Conservation (phyloP, 2,113 vertebrate species). For the Actenoides lindsayi region DNA sequence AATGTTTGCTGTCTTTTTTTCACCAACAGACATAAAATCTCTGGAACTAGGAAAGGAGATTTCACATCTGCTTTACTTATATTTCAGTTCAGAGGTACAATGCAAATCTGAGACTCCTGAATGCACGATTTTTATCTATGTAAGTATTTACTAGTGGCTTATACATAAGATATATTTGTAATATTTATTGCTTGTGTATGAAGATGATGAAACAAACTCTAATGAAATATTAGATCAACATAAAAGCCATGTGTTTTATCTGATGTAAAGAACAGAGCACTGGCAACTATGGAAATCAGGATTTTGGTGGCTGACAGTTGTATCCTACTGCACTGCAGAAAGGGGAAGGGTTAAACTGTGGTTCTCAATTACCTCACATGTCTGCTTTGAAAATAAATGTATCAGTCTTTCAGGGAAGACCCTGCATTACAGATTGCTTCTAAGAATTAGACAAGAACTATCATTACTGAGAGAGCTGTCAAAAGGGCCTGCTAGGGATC, state of each 20-base stretch:
- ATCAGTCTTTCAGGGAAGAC: neutral
- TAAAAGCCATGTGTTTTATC: neutral
- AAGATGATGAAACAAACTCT: neutral
- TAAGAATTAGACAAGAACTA: neutral
- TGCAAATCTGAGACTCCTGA: neutral
- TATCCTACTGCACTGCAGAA: neutral
- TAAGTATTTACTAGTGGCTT: neutral
- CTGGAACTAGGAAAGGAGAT: neutral
- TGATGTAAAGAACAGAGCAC: neutral
- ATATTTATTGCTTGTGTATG: neutral
- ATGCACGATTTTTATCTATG: neutral
- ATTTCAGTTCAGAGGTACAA: neutral
- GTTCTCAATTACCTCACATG: neutral
- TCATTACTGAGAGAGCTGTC: neutral
- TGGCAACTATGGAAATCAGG: neutral
- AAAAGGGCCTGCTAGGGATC: neutral
- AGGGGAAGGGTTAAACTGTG: neutral
- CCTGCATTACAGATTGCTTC: neutral
- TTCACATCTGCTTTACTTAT: neutral
- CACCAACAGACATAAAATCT: neutral
- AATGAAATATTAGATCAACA: neutral
- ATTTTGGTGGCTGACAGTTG: neutral
- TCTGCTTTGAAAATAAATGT: neutral
- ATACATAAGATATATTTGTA: neutral
- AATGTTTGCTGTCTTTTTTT: neutral